These are phyloP conservation scores for Heliconius eleuchia DNA, from an alignment of 1,140 invertebrate genomes.

Conservation along the genomic window DNA sequence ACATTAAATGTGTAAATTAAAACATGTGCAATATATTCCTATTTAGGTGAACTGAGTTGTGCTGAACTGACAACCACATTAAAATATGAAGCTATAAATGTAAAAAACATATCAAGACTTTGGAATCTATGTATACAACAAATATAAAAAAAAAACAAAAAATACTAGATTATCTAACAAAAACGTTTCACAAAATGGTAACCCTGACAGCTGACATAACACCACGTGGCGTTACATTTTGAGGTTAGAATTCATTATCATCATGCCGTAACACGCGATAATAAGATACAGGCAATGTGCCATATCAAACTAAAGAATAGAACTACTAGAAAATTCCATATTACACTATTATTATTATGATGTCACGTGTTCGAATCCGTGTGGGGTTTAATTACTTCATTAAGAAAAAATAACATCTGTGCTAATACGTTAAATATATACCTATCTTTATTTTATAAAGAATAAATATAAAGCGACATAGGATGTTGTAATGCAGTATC, in stretches of 20 bases:
- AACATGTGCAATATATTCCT: too few species aligned
- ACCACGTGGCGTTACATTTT: not conserved
- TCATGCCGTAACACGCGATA: not conserved
- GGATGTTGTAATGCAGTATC: too few species aligned
- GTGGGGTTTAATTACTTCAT: not conserved
- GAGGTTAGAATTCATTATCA: not conserved
- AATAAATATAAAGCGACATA: too few species aligned
- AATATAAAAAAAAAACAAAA: not conserved
- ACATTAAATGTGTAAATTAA: too few species aligned
- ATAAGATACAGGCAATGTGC: not conserved
- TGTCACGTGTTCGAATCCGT: not conserved
- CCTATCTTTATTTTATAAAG: not conserved
- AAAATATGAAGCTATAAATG: not conserved
- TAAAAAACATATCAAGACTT: too few species aligned
- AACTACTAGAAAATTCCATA: not conserved
- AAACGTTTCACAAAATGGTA: not conserved
- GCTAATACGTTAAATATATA: not conserved
- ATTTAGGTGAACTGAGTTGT: too few species aligned
- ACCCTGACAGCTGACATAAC: conserved; percentile 2
- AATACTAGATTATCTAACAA: not conserved
- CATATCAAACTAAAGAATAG: not conserved
- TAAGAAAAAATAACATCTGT: not conserved
- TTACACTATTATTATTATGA: not conserved
- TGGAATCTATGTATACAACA: not conserved
- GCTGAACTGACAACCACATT: too few species aligned